A percentile compares a stretch with the other conserved stretches of the same genome.
phyloP scores from a whole-genome alignment of 2,113 vertebrate genomes.

The Rhipidura dahli region DNA sequence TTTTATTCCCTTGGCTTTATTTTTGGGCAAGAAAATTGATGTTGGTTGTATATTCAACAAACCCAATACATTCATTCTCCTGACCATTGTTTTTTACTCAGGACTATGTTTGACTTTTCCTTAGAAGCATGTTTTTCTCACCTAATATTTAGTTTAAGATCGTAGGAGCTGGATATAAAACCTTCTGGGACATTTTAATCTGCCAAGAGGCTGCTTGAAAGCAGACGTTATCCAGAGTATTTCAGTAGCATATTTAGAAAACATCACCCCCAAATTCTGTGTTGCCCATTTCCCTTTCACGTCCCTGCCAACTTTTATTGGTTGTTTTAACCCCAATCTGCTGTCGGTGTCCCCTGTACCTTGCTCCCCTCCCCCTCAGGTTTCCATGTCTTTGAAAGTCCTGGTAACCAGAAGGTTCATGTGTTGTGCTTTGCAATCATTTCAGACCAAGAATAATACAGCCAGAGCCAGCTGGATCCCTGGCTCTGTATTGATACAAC shows the following conservation, averaged over 20 bases:
- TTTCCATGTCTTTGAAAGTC: constrained; percentile 30
- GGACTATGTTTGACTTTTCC: constrained; percentile 24
- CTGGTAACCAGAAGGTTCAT: constrained; percentile 54
- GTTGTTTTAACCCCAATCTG: background rate
- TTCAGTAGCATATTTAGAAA: background rate
- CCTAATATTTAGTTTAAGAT: constrained; percentile 55
- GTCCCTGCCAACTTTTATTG: background rate
- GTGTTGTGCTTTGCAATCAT: constrained; percentile 27
- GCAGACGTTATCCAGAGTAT: background rate
- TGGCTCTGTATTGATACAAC: constrained; percentile 44
- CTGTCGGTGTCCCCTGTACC: background rate
- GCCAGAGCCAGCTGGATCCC: constrained; percentile 49
- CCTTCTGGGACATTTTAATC: constrained; percentile 30
- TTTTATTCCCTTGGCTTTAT: constrained; percentile 46
- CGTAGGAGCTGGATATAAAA: constrained; percentile 40
- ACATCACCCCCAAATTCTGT: background rate
- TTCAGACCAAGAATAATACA: constrained; percentile 64
- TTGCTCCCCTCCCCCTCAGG: background rate
- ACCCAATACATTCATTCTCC: background rate
- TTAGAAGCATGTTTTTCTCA: constrained; percentile 52
- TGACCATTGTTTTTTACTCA: constrained; percentile 33
- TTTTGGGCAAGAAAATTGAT: constrained; percentile 13
- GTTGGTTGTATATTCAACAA: constrained; percentile 27
- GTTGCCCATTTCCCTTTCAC: background rate
- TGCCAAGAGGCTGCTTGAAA: constrained; percentile 40